Evolutionary conservation across 1,140 invertebrate genomes (phyloP).

Genomic region (Dufourea novaeangliae): DNA sequence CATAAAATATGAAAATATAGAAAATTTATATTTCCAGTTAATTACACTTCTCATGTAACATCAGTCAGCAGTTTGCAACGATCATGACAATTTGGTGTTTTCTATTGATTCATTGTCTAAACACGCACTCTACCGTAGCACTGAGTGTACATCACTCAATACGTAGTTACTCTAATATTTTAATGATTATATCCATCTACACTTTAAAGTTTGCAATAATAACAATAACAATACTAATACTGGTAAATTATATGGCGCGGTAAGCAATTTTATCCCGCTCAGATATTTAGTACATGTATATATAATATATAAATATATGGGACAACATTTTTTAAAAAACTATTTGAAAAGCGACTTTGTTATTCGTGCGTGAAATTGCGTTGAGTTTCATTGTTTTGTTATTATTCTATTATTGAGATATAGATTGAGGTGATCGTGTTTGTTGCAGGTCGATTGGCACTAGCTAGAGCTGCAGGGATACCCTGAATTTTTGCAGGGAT

Average conservation of each 20-base stretch:
- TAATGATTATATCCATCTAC: constrained; percentile 59
- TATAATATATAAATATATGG: constrained; percentile 3
- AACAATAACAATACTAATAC: constrained; percentile 78
- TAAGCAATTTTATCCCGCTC: constrained; percentile 67
- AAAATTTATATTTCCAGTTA: constrained; percentile 23
- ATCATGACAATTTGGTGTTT: constrained; percentile 40
- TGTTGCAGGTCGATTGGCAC: too few relatives aligned
- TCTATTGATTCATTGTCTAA: constrained; percentile 31
- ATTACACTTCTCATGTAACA: constrained; percentile 4
- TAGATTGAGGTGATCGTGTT: too few relatives aligned
- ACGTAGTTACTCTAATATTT: constrained; percentile 49
- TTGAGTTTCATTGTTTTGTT: too few relatives aligned
- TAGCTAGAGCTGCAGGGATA: too few relatives aligned
- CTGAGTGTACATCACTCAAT: constrained; percentile 44
- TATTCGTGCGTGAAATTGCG: too few relatives aligned
- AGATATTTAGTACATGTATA: constrained; percentile 47
- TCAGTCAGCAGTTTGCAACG: not conserved
- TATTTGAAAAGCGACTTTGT: too few relatives aligned
- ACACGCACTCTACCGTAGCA: constrained; percentile 18
- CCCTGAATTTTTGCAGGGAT: too few relatives aligned
- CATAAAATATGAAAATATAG: constrained; percentile 34
- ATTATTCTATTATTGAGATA: too few relatives aligned
- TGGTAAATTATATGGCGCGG: constrained; percentile 79
- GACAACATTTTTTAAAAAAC: not conserved
- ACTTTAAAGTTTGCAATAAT: constrained; percentile 62